Conservation (phyloP, 2,888 invertebrate species). For the Campoplex capitator region DNA sequence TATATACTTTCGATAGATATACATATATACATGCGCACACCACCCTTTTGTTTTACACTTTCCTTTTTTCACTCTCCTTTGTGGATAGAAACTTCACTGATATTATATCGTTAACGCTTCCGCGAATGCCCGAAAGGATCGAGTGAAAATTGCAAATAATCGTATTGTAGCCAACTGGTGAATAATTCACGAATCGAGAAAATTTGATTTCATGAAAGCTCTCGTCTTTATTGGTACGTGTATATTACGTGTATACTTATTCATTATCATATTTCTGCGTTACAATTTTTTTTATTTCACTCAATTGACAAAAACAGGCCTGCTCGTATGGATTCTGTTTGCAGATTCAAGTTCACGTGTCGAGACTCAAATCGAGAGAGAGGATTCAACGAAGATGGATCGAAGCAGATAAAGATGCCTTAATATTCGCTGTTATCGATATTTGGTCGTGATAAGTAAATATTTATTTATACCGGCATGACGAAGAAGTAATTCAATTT, state of each 20-base stretch:
- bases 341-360: background rate
- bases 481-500: conserved; percentile 1
- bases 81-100: conserved; percentile 59
- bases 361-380: background rate
- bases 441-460: background rate
- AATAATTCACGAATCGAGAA: conserved; percentile 50
- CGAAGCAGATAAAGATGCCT: background rate
- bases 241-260: background rate
- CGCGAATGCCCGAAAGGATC: conserved; percentile 6
- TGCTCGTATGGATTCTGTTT: background rate
- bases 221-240: background rate
- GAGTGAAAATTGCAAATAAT: conserved; percentile 55
- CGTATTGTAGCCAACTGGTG: conserved; percentile 52
- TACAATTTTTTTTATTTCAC: background rate
- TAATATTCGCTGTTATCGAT: background rate
- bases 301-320: background rate
- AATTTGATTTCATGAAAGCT: conserved; percentile 17
- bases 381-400: background rate
- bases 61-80: conserved; percentile 44
- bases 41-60: conserved; percentile 8
- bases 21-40: conserved; percentile 8
- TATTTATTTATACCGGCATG: background rate
- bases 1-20: background rate
- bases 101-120: conserved; percentile 64
- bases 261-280: conserved; percentile 31